Percentiles rank a stretch among this genome's conserved stretches.
These are phyloP conservation scores for Anguilla marmorata DNA, from an alignment of 2,797 vertebrate genomes.

Conservation along the genomic window DNA sequence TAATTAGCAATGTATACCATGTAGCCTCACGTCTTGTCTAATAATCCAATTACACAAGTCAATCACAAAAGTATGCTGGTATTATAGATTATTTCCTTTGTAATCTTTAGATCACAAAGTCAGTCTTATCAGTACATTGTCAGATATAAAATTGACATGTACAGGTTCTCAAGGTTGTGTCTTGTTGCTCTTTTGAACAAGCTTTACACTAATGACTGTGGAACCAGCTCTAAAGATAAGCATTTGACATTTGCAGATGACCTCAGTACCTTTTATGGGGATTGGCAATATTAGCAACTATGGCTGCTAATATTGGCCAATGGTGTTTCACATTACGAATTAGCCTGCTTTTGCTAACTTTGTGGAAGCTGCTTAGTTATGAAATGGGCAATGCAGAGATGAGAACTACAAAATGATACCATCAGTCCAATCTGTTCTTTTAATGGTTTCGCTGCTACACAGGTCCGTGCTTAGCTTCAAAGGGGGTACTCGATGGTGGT, in stretches of 20 bases:
- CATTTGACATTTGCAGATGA: conserved; percentile 17
- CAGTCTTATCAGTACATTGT: conserved; percentile 12
- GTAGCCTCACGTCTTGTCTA: neutral
- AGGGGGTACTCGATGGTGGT: too few relatives aligned
- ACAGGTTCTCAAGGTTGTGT: neutral
- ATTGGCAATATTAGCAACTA: neutral
- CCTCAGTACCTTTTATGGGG: neutral
- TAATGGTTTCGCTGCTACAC: too few relatives aligned
- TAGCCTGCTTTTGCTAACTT: too few relatives aligned
- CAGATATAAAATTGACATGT: conserved; percentile 13
- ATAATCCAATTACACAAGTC: neutral
- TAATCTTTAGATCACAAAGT: conserved; percentile 11
- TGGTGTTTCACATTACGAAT: too few relatives aligned
- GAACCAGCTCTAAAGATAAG: neutral
- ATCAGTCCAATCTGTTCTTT: too few relatives aligned
- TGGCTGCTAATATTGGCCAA: too few relatives aligned
- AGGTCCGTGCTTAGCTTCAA: too few relatives aligned
- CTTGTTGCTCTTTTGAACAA: conserved; percentile 1
- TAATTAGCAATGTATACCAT: neutral
- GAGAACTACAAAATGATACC: too few relatives aligned
- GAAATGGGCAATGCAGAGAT: too few relatives aligned
- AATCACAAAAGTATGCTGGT: neutral
- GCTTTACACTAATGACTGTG: neutral
- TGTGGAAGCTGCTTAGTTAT: too few relatives aligned
- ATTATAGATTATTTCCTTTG: conserved; percentile 7